Base-by-base conservation (phyloP, 2,797 vertebrate genomes). In the Astyanax mexicanus region DNA sequence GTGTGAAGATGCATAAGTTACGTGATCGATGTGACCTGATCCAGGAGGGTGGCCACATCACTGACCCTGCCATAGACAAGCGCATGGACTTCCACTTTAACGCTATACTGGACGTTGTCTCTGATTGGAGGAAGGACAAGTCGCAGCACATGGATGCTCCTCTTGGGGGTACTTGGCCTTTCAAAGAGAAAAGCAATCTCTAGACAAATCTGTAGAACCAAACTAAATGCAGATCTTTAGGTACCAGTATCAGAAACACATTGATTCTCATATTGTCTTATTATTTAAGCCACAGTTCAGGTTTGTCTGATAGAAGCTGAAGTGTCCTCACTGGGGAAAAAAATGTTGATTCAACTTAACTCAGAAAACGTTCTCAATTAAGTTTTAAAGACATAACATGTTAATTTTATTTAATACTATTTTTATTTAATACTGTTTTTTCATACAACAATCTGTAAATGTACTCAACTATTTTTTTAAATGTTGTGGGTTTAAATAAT, bases 51-150 rank as follows among this genome's bases (percentile, higher is more conserved):
- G 98, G 98, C 78, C 93, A 92, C 78, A 91, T 91, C 75, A 98
- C 96, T 25, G 97, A 99, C 85, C 93, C 95, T 1, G 90, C 96
- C 86, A 95, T 99, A 72, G 98, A 99, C 93, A 98, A 99, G 88
- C 96, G 97, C 83, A 99, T 99, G 97, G 97, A 99, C 88, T 99
- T 99, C 87, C 98, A 99, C 92, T 99, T 99, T 87, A 99, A 99
- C 84, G 96, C 96, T 84, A 96, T 99, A 87, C 90, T 99, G 89
- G 98, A 99, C 80, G 97, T 99, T 35, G 96, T 99, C 73, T 96
- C 98, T 6, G 97, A 99, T 79, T 99, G 97, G 97, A 95, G 98
- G 86, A 99, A 98, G 90, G 96, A 98, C 92, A 98, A 97, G 90
- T 94, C 94, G 0, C 97, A 98, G 87, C 92, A 90, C 88, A 96